Percentiles rank a stretch among this genome's conserved stretches.
phyloP scores from a whole-genome alignment of 2,888 invertebrate genomes.

The Elaeidobius kamerunicus region DNA sequence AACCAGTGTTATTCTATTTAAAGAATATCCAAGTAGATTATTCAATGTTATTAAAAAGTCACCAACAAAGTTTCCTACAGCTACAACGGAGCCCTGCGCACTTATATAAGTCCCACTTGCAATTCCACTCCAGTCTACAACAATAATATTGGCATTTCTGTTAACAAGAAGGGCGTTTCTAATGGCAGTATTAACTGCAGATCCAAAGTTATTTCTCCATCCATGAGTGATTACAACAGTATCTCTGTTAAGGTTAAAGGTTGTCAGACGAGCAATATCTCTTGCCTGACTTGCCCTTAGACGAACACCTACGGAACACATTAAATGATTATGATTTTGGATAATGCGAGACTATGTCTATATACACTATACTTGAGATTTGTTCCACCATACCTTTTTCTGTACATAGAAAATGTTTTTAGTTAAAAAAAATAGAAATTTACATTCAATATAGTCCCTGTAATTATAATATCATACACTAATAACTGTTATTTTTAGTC shows the following conservation, averaged over 20 bases:
- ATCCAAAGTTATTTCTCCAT: conserved; percentile 39
- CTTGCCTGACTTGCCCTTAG: conserved; percentile 25
- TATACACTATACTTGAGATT: too few species aligned
- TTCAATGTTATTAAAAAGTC: conserved; percentile 31
- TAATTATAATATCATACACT: background rate
- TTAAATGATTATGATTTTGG: background rate
- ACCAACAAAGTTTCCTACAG: conserved; percentile 38
- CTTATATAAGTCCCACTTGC: conserved; percentile 31
- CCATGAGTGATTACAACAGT: conserved; percentile 43
- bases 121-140: conserved; percentile 43
- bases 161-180: conserved; percentile 34
- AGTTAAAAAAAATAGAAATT: background rate
- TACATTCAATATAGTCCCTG: background rate
- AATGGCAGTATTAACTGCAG: conserved; percentile 37
- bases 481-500: background rate
- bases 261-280: conserved; percentile 18
- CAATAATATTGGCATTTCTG: conserved; percentile 42
- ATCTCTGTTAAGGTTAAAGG: conserved; percentile 34
- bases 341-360: too few species aligned
- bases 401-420: background rate
- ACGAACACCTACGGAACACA: conserved; percentile 13
- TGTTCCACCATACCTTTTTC: too few species aligned
- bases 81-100: conserved; percentile 34
- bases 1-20: conserved; percentile 24
- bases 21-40: conserved; percentile 11